Evolutionary conservation across 2,113 vertebrate genomes (phyloP).

Genomic region (Puntigrus tetrazona): DNA sequence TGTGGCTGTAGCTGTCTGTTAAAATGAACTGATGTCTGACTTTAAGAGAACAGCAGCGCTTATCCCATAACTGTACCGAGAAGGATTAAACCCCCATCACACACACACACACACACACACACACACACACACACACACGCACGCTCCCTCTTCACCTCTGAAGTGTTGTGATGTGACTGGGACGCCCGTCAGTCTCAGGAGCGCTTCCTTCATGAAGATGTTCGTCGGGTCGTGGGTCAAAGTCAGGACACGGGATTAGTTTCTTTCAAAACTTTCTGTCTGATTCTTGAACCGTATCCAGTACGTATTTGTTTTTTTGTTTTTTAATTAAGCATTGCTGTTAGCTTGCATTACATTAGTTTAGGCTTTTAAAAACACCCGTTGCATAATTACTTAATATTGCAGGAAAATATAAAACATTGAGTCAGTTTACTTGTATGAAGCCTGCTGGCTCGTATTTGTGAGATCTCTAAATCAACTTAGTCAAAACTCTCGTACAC

Average conservation of each 20-base stretch:
- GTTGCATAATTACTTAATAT: background rate
- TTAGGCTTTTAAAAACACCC: background rate
- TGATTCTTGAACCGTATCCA: background rate
- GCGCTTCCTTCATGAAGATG: background rate
- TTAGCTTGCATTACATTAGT: background rate
- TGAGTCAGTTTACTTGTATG: no score
- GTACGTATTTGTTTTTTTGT: background rate
- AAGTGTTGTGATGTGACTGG: slow-evolving; percentile 10
- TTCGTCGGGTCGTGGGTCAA: background rate
- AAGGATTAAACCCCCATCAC: slow-evolving; percentile 14
- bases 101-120: background rate
- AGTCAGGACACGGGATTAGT: background rate
- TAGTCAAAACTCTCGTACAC: no score
- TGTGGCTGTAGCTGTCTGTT: background rate
- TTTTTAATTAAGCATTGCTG: background rate
- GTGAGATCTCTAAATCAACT: no score
- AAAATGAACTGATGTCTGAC: background rate
- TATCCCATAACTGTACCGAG: slow-evolving; percentile 1
- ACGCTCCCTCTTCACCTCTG: background rate
- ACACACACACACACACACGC: background rate
- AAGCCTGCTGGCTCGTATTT: no score
- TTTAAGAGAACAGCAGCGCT: background rate
- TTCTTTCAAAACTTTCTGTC: background rate
- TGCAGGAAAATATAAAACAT: background rate
- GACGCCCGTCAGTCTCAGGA: background rate